phyloP scores from a whole-genome alignment of 2,113 vertebrate species.

The Mormyrus lacerda region DNA sequence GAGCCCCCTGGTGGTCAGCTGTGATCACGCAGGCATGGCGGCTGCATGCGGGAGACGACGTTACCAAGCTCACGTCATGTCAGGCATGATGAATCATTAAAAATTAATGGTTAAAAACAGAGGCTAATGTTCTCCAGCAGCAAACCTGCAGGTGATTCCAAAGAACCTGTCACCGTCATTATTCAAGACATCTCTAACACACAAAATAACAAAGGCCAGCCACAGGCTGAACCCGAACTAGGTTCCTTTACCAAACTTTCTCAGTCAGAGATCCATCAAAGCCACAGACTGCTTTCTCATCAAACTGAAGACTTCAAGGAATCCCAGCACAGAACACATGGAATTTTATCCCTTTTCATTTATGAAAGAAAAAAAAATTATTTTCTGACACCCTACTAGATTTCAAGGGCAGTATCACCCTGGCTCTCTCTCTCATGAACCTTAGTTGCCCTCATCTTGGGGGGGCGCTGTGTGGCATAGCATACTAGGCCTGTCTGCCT shows the following conservation, averaged over 20 bases:
- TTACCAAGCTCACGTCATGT: not conserved
- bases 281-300: not conserved
- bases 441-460: not conserved
- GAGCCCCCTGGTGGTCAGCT: not conserved
- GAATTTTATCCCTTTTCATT: not conserved
- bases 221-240: not conserved
- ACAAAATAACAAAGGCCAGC: not conserved
- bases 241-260: not conserved
- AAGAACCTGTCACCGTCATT: not conserved
- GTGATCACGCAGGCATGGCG: not conserved
- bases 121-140: not conserved
- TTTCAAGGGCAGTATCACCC: not conserved
- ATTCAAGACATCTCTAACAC: not conserved
- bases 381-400: not conserved
- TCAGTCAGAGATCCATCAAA: not conserved
- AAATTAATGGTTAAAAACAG: not conserved
- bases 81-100: not conserved
- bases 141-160: not conserved
- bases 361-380: not conserved
- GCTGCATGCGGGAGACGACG: not conserved
- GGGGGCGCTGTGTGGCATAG: not conserved
- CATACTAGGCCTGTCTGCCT: not conserved
- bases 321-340: not conserved
- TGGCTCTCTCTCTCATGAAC: not conserved
- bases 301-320: not conserved